Base-by-base conservation (phyloP, 2,113 vertebrate genomes). In the Pholis gunnellus region DNA sequence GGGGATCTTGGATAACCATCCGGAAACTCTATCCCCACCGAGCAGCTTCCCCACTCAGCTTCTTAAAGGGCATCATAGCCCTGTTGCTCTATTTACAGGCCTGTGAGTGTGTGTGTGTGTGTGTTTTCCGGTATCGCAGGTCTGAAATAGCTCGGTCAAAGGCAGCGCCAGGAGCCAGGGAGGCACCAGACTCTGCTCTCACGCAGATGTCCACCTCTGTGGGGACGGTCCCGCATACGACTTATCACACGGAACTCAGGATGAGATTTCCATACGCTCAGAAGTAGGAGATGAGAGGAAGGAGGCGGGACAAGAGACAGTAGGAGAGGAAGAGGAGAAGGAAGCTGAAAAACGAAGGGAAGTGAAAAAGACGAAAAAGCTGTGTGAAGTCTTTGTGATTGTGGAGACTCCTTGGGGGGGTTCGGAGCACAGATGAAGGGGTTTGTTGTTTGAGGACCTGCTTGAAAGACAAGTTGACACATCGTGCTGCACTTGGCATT, bases 141-240 rank as follows among this genome's bases (percentile, higher is more conserved):
- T 89, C 84, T 64, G 68, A 92, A 93, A 91, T 93, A 91, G 83
- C 71, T 61, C 68, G 22, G 64, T 89, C 87, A 89, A 73, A 87
- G 63, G 79, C 25, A 61, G 79, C 1, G 52, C 69, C 75, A 72
- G 86, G 40, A 87, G 87, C 79, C 90, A 85, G 40, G 67, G 36
- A 88, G 34, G 34, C 34, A 34, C 34, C 34, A 34, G 34, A 31
- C 31, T 31, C 31, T 31, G 22, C 50, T 85, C 68, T 80, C 71
- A 64, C 57, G 25, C 57, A 34, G 76, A 85, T 83, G 75, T 91
- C 76, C 79, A 29, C 63, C 72, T 85, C 60, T 31, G 31, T 4
- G 81, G 68, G 34, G 64, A 69, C 67, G 31, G 75, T 72, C 75
- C 38, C 72, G 60, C 68, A 74, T 27, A 61, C 31, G 15, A 31